Evolutionary conservation across 2,888 invertebrate genomes (phyloP), one percentile per base, ranked within the genome.

Genomic region (Napeogenes sylphis): DNA sequence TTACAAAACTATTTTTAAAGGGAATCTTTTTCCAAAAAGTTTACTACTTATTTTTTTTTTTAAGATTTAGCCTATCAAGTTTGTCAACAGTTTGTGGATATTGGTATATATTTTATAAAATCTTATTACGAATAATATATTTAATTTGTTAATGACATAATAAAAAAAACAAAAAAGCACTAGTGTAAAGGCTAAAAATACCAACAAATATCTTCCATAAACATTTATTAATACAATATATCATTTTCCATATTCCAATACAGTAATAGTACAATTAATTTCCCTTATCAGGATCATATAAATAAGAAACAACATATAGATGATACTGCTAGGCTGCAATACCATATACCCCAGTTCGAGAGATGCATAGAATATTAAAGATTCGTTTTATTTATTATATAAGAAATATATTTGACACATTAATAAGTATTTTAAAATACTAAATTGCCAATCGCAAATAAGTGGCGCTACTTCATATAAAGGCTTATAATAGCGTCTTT

Each of bases 141-240:
- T 42, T 42, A 42, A 10, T 42, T 8, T 8, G 42, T 5, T n/a
- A n/a, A 35, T 35, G n/a, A 30, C 21, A 21, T 10, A 2, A n/a
- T 51, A 51, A 10, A 10, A 30, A 8, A 10, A 21, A 51, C 8
- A 30, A 3, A 30, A 51, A 4, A 12, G 10, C 30, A 30, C 2
- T 51, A 30, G 8, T 2, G 10, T 30, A 30, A 32, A 13, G 33
- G 32, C 2, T 32, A 59, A 55, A 30, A 68, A 69, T 74, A 73
- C 71, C 67, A 77, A 74, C 69, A 64, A 66, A 42, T 64, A 33
- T 83, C 78, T 79, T 90, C 81, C 85, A 89, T 90, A 90, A 90
- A 90, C 90, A 90, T 90, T 90, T 90, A 90, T 87, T 90, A 86
- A 85, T 88, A 89, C 85, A 86, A 83, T 87, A 85, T 85, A 84